Percentiles rank a stretch among this genome's conserved stretches.
phyloP scores from a whole-genome alignment of 2,797 vertebrate species.

The Champsocephalus esox region DNA sequence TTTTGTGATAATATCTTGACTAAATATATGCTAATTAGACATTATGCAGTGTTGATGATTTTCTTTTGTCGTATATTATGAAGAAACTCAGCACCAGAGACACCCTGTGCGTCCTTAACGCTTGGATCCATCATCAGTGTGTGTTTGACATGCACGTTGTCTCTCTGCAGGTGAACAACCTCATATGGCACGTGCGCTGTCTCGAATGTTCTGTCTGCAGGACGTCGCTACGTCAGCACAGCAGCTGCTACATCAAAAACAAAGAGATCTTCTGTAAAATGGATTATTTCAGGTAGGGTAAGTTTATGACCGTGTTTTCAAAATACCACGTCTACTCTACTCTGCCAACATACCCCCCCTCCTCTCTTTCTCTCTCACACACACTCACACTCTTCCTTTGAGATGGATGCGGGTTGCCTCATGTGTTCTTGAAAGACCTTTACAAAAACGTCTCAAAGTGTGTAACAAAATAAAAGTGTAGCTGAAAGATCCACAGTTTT shows the following conservation, averaged over 20 bases:
- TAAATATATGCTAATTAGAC: not conserved
- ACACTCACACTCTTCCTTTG: constrained; percentile 9
- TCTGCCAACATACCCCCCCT: constrained; percentile 5
- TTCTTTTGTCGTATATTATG: not conserved
- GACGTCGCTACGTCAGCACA: constrained; percentile 95
- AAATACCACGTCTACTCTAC: constrained; percentile 50
- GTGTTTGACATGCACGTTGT: constrained; percentile 44
- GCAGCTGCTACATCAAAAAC: constrained; percentile 99
- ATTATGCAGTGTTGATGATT: not conserved
- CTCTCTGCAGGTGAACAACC: constrained; percentile 93
- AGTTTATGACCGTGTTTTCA: constrained; percentile 83
- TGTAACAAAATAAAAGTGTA: constrained; percentile 70
- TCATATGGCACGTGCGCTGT: constrained; percentile 98
- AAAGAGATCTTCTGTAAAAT: constrained; percentile 99
- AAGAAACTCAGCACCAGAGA: not conserved
- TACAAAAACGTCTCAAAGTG: constrained; percentile 62
- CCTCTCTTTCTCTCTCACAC: not conserved
- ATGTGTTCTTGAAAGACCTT: constrained; percentile 59
- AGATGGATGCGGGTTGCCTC: constrained; percentile 69
- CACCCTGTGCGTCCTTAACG: not conserved
- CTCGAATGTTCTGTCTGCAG: constrained; percentile 97
- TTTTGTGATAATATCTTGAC: not conserved
- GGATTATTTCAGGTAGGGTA: constrained; percentile 99
- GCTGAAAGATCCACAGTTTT: constrained; percentile 57
- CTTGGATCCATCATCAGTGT: constrained; percentile 16